Evolutionary conservation across 1,140 invertebrate genomes (phyloP), one percentile per base, ranked within the genome.

Genomic region (Neodiprion lecontei): DNA sequence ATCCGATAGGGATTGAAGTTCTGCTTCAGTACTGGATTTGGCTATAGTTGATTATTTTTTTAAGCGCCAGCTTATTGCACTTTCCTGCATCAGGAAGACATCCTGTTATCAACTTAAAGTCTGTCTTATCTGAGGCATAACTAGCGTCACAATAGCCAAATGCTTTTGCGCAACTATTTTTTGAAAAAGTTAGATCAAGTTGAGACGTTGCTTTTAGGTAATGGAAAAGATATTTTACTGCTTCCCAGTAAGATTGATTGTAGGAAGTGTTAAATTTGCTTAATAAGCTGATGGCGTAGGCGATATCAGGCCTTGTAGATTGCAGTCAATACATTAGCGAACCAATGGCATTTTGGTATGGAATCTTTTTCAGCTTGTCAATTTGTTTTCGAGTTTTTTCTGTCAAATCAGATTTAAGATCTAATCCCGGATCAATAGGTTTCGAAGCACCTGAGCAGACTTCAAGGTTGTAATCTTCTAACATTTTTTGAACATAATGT

Each of bases 301-400:
- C 65, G 9, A 89, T 85, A 72, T 88, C 84, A 17, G 87, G 88
- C 75, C 85, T 76, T 3, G 85, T 85, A 23, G 74, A 76, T 21
- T 79, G 70, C 1, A 82, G 65, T n/a, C 83, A n/a, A 72, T 84
- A 88, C 47, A 88, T 72, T 9, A 88, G 74, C 49, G 78, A 67
- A n/a, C 84, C 83, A 49, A 88, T 79, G 11, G 79, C 73, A 74
- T 83, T 79, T 72, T 80, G 73, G 72, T 78, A 87, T 66, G 77
- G 79, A 69, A 77, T 73, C 7, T 71, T 82, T 67, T 74, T 72
- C 17, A 73, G 8, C 9, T 61, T 61, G 8, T 61, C 53, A 9
- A 61, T 61, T 8, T 61, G 53, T 17, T 61, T 9, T 8, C 5
- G 53, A 8, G 53, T 61, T 61, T 8, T 61, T 61, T 61, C 53